Percentiles rank a stretch among this genome's conserved stretches.
Evolutionary conservation across 2,113 vertebrate genomes (phyloP).

Genomic region (Bostrychus sinensis): DNA sequence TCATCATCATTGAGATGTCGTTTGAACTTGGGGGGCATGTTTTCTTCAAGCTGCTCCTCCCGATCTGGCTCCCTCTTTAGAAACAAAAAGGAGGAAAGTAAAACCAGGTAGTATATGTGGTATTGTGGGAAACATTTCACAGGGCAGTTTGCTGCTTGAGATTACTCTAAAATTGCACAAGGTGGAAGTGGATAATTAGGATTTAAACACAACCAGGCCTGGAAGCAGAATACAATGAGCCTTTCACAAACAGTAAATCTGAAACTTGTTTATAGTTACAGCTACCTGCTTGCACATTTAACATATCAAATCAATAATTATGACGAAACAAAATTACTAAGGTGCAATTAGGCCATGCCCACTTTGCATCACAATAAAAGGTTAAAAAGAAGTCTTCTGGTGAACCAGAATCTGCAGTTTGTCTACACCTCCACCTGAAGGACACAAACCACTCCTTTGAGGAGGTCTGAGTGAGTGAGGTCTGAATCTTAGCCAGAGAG

Average conservation of each 20-base stretch:
- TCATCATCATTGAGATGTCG: slow-evolving; percentile 96
- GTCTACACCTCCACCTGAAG: too few species aligned
- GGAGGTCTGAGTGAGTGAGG: too few species aligned
- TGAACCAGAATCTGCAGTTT: too few species aligned
- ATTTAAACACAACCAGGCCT: not conserved
- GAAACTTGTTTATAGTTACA: not conserved
- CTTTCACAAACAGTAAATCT: not conserved
- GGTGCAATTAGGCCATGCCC: too few species aligned
- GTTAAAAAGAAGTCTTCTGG: too few species aligned
- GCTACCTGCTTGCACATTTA: not conserved
- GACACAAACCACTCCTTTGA: too few species aligned
- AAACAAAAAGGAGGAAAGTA: slow-evolving; percentile 23
- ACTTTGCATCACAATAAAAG: too few species aligned
- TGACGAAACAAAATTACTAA: not conserved
- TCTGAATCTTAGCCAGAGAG: too few species aligned
- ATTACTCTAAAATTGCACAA: not conserved
- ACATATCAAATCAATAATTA: not conserved
- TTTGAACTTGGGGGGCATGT: slow-evolving; percentile 98
- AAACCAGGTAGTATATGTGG: not conserved
- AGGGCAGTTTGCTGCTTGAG: not conserved
- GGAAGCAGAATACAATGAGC: not conserved
- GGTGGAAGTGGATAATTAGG: slow-evolving; percentile 12
- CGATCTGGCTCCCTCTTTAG: slow-evolving; percentile 81
- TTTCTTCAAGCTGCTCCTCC: slow-evolving; percentile 80
- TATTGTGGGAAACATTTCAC: not conserved